Conservation (phyloP, 2,888 invertebrate species). For the Drosophila pseudotakahashii region DNA sequence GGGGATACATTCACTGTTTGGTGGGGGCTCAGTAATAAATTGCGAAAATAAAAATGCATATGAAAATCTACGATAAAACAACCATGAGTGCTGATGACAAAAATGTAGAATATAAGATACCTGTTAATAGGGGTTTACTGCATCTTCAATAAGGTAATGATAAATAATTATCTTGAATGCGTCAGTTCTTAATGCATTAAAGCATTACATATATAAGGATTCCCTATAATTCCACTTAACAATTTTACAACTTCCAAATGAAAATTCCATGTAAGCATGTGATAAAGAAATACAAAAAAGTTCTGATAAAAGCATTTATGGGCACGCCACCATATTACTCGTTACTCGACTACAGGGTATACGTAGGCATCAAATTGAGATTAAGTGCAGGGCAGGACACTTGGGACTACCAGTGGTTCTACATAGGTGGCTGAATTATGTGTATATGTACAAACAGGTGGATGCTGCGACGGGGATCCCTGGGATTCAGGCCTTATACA, state of each 20-base stretch:
- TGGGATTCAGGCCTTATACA: conserved; percentile 33
- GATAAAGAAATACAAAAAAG: background rate
- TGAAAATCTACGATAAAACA: conserved; percentile 68
- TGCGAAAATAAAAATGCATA: conserved; percentile 71
- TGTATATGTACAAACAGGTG: conserved; percentile 2
- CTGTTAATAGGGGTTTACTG: background rate
- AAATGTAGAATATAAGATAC: conserved; percentile 9
- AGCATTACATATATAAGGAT: too few species aligned
- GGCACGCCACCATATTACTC: background rate
- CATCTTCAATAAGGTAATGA: background rate
- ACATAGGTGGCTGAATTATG: conserved; percentile 16
- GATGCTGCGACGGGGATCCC: conserved; percentile 16
- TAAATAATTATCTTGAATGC: background rate
- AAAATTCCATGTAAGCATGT: background rate
- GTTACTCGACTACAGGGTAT: conserved; percentile 21
- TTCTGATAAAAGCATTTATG: conserved; percentile 10
- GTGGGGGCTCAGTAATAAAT: conserved; percentile 53
- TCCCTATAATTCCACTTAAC: background rate
- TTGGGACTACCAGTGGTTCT: conserved; percentile 37
- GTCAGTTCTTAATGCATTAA: background rate
- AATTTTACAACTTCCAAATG: background rate
- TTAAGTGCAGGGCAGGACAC: conserved; percentile 62
- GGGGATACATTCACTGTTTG: conserved; percentile 9
- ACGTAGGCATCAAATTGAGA: conserved; percentile 70
- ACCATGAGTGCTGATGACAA: background rate